These are phyloP conservation scores for Drosophila gunungcola DNA, from an alignment of 1,140 invertebrate genomes.

Conservation along the genomic window DNA sequence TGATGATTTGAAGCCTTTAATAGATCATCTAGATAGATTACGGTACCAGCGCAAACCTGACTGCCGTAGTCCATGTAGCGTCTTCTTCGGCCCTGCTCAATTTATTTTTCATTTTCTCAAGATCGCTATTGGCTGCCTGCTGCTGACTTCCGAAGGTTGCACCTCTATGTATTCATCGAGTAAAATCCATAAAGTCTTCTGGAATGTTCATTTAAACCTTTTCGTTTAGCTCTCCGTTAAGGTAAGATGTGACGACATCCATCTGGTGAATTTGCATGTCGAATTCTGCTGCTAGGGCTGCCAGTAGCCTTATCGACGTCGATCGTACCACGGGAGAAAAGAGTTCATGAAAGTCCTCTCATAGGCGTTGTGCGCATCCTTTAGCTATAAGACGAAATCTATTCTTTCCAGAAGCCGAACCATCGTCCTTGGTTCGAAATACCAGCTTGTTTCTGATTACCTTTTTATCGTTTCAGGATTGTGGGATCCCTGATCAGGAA, in stretches of 20 bases:
- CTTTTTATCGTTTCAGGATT: background rate
- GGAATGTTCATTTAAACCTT: conserved; percentile 14
- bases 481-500: too few relatives aligned
- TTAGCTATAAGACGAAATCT: too few relatives aligned
- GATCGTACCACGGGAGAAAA: conserved; percentile 8
- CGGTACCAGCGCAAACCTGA: conserved; percentile 82
- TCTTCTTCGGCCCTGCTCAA: conserved; percentile 29
- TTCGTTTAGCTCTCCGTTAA: conserved; percentile 31
- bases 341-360: too few relatives aligned
- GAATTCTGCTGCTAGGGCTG: conserved; percentile 14
- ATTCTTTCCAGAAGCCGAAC: too few relatives aligned
- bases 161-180: too few relatives aligned
- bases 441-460: conserved; percentile 9
- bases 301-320: conserved; percentile 9
- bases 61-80: conserved; percentile 75
- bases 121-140: too few relatives aligned
- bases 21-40: conserved; percentile 50
- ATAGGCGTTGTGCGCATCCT: too few relatives aligned
- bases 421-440: background rate
- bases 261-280: conserved; percentile 24
- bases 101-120: too few relatives aligned
- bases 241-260: conserved; percentile 21
- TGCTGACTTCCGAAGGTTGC: background rate
- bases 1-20: conserved; percentile 30
- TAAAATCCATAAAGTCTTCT: conserved; percentile 2